Percentiles rank a stretch among this genome's conserved stretches.
Conservation (phyloP, 2,113 vertebrate genomes). For the Garra rufa region DNA sequence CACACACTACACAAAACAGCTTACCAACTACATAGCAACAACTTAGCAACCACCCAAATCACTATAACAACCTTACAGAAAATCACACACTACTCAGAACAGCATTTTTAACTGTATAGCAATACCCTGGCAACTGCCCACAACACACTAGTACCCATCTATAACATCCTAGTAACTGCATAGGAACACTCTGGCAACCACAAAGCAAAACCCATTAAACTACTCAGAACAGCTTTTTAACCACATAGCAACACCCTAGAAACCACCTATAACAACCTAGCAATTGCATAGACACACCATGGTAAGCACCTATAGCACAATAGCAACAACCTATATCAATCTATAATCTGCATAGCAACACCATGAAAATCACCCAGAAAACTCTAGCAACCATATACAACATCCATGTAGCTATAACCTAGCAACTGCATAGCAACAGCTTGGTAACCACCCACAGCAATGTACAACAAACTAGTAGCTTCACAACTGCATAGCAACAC, state of each 20-base stretch:
- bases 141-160: neutral
- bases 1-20: neutral
- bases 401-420: too few species aligned
- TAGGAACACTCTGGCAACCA: neutral
- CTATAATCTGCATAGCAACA: neutral
- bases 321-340: neutral
- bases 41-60: neutral
- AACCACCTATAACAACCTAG: neutral
- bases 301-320: too few species aligned
- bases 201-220: neutral
- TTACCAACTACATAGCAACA: neutral
- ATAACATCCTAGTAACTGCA: neutral
- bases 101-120: neutral
- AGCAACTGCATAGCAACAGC: neutral
- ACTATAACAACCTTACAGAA: neutral
- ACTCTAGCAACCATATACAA: too few species aligned
- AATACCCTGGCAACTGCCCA: neutral
- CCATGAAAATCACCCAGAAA: neutral
- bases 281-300: too few species aligned
- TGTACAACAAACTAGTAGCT: neutral
- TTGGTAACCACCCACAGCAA: neutral
- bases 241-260: neutral
- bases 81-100: neutral
- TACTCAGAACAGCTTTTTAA: neutral
- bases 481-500: neutral